Evolutionary conservation across 2,888 invertebrate genomes (phyloP).

Genomic region (Eustalomyia histrio): DNA sequence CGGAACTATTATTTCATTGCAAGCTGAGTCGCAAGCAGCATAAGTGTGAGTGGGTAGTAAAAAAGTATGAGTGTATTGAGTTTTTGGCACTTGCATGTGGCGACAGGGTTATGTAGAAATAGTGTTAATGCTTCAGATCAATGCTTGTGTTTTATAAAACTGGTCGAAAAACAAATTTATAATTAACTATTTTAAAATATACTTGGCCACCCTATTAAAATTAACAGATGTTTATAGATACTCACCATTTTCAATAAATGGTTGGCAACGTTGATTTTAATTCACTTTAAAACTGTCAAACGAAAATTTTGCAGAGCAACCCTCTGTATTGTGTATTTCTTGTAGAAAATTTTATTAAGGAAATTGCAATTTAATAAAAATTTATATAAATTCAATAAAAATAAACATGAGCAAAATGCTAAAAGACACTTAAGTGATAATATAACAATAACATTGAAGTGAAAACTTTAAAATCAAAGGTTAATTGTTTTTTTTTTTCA

Average conservation of each 20-base stretch:
- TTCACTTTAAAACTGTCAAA: slow-evolving; percentile 60
- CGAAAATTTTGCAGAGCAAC: slow-evolving; percentile 48
- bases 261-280: slow-evolving; percentile 54
- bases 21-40: no score
- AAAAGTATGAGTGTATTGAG: no score
- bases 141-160: no score
- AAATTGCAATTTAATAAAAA: slow-evolving; percentile 23
- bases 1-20: no score
- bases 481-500: slow-evolving; percentile 12
- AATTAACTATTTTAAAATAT: no score
- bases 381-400: slow-evolving; percentile 31
- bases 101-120: no score
- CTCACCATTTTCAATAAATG: neutral
- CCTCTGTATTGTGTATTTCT: slow-evolving; percentile 51
- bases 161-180: no score
- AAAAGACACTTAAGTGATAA: slow-evolving; percentile 27
- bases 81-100: no score
- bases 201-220: neutral
- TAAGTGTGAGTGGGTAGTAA: no score
- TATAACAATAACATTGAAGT: slow-evolving; percentile 10
- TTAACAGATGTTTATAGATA: slow-evolving; percentile 38
- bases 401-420: slow-evolving; percentile 46
- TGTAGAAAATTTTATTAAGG: slow-evolving; percentile 50
- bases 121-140: no score
- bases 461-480: slow-evolving; percentile 15